Percentiles rank a stretch among this genome's conserved stretches.
phyloP scores from a whole-genome alignment of 2,797 vertebrate genomes.

The Falco columbarius region DNA sequence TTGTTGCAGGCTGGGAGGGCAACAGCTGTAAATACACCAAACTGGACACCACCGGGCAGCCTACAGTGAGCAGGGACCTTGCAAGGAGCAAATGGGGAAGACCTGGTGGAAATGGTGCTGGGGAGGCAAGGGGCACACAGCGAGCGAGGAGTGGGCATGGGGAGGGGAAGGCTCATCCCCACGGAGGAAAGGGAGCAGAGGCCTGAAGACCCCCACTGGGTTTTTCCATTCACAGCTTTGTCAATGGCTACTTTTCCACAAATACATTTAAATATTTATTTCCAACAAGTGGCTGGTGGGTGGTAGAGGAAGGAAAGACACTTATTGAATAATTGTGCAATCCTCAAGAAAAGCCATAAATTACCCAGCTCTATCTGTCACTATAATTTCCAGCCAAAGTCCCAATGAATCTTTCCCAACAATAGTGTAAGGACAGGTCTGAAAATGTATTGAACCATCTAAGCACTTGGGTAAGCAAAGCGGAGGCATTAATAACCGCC shows the following conservation, averaged over 20 bases:
- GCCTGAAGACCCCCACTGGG: background rate
- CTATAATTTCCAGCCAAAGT: constrained; percentile 71
- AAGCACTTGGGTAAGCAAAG: constrained; percentile 73
- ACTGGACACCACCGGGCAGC: background rate
- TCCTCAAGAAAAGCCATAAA: constrained; percentile 73
- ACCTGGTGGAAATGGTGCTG: background rate
- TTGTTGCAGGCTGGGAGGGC: background rate
- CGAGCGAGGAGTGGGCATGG: background rate
- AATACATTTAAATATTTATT: constrained; percentile 69
- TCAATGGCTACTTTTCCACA: constrained; percentile 56
- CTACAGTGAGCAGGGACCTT: background rate
- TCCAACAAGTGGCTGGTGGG: constrained; percentile 65
- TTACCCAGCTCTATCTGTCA: constrained; percentile 69
- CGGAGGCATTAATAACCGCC: constrained; percentile 64
- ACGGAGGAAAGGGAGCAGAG: background rate
- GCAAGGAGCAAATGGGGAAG: background rate
- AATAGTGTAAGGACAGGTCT: constrained; percentile 71
- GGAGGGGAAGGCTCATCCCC: background rate
- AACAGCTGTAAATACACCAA: background rate
- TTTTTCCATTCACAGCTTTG: constrained; percentile 13
- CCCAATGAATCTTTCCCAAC: constrained; percentile 76
- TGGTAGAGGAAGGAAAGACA: constrained; percentile 66
- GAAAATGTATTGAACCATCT: constrained; percentile 70
- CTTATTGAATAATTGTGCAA: constrained; percentile 72
- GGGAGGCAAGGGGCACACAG: fast-evolving